Conservation (phyloP, 2,888 invertebrate genomes). For the Drosophila helvetica region DNA sequence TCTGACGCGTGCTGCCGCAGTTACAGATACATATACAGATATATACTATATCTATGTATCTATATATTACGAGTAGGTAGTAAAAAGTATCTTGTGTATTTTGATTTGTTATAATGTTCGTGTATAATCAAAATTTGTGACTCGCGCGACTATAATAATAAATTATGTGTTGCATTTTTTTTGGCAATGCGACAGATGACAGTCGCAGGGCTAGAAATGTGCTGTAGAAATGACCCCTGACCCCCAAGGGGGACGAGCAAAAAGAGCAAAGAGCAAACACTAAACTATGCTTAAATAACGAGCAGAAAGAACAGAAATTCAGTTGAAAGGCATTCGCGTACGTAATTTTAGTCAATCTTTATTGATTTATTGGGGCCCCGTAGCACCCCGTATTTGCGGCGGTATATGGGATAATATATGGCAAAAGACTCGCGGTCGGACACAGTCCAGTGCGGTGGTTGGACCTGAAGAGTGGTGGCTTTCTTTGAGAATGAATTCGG, state of each 20-base stretch:
- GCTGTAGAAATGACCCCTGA: conserved; percentile 16
- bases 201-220: conserved; percentile 5
- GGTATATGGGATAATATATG: conserved; percentile 26
- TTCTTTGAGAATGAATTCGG: conserved; percentile 30
- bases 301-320: background rate
- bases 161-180: conserved; percentile 44
- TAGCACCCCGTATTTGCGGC: too few species aligned
- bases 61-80: background rate
- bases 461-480: conserved; percentile 12
- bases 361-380: conserved; percentile 67
- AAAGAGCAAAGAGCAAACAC: conserved; percentile 3
- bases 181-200: conserved; percentile 37
- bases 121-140: conserved; percentile 20
- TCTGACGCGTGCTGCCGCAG: background rate
- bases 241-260: background rate
- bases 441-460: conserved; percentile 33
- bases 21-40: background rate
- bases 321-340: background rate
- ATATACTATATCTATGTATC: background rate
- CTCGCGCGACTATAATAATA: conserved; percentile 41
- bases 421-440: conserved; percentile 29
- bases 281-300: conserved; percentile 2
- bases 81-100: background rate
- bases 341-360: conserved; percentile 55
- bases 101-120: conserved; percentile 1